These are phyloP conservation scores for Serrognathus titanus DNA, from an alignment of 2,888 invertebrate genomes.

Conservation along the genomic window DNA sequence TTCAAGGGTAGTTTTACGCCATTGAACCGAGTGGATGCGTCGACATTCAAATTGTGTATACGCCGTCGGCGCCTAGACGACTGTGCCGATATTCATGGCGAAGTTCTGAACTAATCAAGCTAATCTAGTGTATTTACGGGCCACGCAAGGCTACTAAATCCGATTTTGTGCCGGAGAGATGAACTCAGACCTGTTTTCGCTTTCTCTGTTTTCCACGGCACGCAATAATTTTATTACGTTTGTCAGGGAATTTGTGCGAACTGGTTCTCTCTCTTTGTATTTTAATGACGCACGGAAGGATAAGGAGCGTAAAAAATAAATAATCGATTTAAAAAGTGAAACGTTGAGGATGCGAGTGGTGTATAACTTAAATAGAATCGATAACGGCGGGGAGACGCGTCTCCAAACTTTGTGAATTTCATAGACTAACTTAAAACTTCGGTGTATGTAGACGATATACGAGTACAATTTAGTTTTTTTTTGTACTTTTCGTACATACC, in stretches of 20 bases:
- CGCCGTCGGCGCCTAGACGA: slow-evolving; percentile 21
- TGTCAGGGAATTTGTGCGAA: background rate
- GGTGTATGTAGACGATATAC: too few relatives aligned
- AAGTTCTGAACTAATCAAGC: slow-evolving; percentile 43
- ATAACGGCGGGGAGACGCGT: too few relatives aligned
- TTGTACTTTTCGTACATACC: too few relatives aligned
- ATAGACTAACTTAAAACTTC: too few relatives aligned
- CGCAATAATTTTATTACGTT: slow-evolving; percentile 14
- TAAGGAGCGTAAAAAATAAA: too few relatives aligned
- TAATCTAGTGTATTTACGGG: slow-evolving; percentile 44
- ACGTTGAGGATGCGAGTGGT: too few relatives aligned
- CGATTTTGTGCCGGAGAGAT: slow-evolving; percentile 32
- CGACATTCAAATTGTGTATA: slow-evolving; percentile 31
- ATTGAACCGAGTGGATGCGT: slow-evolving; percentile 11
- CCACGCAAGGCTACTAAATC: slow-evolving; percentile 40
- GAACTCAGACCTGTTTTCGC: slow-evolving; percentile 7
- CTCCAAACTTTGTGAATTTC: too few relatives aligned
- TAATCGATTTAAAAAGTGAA: too few relatives aligned
- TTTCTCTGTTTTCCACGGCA: slow-evolving; percentile 2
- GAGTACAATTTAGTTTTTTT: too few relatives aligned
- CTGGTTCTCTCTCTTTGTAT: background rate
- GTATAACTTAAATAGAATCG: too few relatives aligned
- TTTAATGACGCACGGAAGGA: too few relatives aligned
- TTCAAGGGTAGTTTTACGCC: too few relatives aligned
- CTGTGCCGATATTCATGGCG: slow-evolving; percentile 28